A percentile compares a stretch with the other conserved stretches of the same genome.
These are phyloP conservation scores for Gavia stellata DNA, from an alignment of 2,113 vertebrate species.

Conservation along the genomic window DNA sequence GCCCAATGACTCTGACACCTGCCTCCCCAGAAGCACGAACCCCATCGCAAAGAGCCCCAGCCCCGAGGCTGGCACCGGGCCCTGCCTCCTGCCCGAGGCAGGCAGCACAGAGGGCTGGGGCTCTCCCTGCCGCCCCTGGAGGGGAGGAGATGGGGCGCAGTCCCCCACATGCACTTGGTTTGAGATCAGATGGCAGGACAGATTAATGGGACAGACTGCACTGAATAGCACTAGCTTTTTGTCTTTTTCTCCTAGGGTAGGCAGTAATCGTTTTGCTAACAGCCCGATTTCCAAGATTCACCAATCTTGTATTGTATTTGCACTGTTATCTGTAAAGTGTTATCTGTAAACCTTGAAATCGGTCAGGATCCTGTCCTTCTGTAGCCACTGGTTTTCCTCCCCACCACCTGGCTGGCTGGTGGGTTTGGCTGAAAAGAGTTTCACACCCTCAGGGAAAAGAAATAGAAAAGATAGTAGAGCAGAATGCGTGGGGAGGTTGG, in stretches of 20 bases:
- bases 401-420: background rate
- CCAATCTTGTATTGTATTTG: background rate
- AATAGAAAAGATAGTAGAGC: background rate
- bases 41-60: background rate
- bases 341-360: background rate
- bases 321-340: background rate
- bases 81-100: background rate
- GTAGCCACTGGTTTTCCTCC: background rate
- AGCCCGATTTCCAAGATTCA: background rate
- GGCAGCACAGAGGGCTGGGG: background rate
- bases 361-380: background rate
- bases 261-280: background rate
- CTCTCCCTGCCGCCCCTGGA: accelerated
- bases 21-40: accelerated
- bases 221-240: background rate
- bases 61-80: accelerated
- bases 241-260: background rate
- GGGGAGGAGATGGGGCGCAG: accelerated
- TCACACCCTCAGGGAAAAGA: background rate
- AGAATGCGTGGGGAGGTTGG: accelerated
- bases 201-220: background rate
- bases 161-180: accelerated
- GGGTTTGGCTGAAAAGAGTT: background rate
- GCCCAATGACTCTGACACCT: background rate
- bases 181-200: background rate